A percentile compares a stretch with the other conserved stretches of the same genome.
Conservation (phyloP, 2,113 vertebrate species). For the Chrysemys picta region DNA sequence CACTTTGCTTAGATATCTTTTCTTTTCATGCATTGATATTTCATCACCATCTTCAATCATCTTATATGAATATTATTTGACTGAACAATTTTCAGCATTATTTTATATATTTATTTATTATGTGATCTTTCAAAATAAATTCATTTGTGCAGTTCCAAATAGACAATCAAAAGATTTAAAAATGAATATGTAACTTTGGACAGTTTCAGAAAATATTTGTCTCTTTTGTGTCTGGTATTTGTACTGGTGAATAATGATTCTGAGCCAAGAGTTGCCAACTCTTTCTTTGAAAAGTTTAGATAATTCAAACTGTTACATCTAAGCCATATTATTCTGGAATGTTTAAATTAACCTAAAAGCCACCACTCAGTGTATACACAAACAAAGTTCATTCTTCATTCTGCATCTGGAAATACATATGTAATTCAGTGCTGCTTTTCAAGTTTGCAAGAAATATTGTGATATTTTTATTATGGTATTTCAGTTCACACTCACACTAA, state of each 20-base stretch:
- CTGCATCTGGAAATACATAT: slow-evolving; percentile 60
- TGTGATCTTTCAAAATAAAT: slow-evolving; percentile 16
- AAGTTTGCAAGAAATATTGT: slow-evolving; percentile 58
- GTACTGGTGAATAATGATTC: slow-evolving; percentile 26
- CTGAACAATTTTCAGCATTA: neutral
- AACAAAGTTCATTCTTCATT: slow-evolving; percentile 55
- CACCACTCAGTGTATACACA: slow-evolving; percentile 49
- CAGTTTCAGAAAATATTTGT: neutral
- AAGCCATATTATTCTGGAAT: slow-evolving; percentile 57
- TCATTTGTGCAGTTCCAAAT: neutral
- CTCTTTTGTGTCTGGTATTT: neutral
- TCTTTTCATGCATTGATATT: neutral
- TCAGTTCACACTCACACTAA: slow-evolving; percentile 64
- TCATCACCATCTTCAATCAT: neutral
- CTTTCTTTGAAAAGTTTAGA: slow-evolving; percentile 55
- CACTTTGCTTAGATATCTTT: neutral
- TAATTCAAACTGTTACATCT: slow-evolving; percentile 59
- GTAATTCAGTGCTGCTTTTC: slow-evolving; percentile 44
- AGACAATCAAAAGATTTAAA: neutral
- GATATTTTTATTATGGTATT: slow-evolving; percentile 71
- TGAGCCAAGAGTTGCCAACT: slow-evolving; percentile 44
- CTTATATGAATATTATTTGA: slow-evolving; percentile 5
- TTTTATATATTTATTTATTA: slow-evolving; percentile 16
- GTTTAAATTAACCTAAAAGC: slow-evolving; percentile 56
- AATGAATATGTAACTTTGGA: slow-evolving; percentile 10